Evolutionary conservation across 2,888 invertebrate species (phyloP).

Genomic region (Camponotus fellah): DNA sequence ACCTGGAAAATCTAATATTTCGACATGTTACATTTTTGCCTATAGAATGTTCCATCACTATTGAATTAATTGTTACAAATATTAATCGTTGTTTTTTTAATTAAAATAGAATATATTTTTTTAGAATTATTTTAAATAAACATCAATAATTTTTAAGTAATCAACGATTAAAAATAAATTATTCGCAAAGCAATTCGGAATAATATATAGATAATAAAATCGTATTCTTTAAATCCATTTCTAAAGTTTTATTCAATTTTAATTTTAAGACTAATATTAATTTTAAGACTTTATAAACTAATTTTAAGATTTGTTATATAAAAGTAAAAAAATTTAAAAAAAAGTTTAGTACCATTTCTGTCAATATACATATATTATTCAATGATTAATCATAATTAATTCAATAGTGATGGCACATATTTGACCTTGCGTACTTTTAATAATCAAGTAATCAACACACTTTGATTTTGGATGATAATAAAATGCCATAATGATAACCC

Average conservation of each 20-base stretch:
- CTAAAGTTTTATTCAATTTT: not conserved
- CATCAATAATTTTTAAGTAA: not conserved
- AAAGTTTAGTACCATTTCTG: not conserved
- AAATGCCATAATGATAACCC: constrained; percentile 89
- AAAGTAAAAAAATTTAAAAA: not conserved
- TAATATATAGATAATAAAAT: not conserved
- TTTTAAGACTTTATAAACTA: not conserved
- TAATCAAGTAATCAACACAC: constrained; percentile 76
- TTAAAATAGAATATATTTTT: not conserved
- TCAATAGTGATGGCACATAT: not conserved
- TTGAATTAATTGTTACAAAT: not conserved
- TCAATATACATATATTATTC: not conserved
- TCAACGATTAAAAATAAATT: not conserved
- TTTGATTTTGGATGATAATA: constrained; percentile 86
- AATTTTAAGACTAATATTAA: not conserved
- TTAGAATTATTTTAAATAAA: not conserved
- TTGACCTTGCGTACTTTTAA: not conserved
- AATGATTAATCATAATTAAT: not conserved
- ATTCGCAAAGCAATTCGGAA: not conserved
- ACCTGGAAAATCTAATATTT: constrained; percentile 85
- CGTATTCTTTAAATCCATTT: not conserved
- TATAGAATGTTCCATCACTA: not conserved
- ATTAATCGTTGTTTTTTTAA: not conserved
- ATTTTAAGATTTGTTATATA: not conserved
- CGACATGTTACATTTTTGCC: not conserved